phyloP scores from a whole-genome alignment of 2,888 invertebrate genomes.

The Graphium colonna region DNA sequence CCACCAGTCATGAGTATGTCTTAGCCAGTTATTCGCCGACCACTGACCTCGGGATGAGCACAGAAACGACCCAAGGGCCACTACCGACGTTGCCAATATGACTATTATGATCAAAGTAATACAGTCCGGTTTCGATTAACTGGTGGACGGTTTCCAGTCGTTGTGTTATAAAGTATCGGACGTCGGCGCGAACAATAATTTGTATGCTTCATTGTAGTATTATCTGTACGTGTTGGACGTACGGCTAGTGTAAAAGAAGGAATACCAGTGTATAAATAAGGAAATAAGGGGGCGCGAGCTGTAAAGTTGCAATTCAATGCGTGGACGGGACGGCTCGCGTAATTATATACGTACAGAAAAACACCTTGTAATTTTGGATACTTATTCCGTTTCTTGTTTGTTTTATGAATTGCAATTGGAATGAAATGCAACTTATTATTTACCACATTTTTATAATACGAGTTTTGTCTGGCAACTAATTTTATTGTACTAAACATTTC shows the following conservation, averaged over 20 bases:
- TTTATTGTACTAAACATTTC: no score
- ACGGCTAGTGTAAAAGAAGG: constrained; percentile 64
- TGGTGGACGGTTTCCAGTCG: constrained; percentile 37
- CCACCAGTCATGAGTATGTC: constrained; percentile 79
- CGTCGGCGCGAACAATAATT: constrained; percentile 74
- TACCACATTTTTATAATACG: no score
- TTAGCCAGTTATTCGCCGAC: constrained; percentile 76
- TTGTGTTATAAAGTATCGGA: constrained; percentile 50
- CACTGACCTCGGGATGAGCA: constrained; percentile 62
- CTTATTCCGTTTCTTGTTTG: neutral
- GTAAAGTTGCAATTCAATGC: constrained; percentile 42
- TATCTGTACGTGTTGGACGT: constrained; percentile 72
- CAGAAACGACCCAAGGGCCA: constrained; percentile 44
- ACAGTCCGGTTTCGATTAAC: constrained; percentile 33
- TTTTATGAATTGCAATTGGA: neutral
- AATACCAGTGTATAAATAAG: constrained; percentile 57
- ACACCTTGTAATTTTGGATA: constrained; percentile 11
- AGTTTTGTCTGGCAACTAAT: no score
- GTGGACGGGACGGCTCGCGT: constrained; percentile 52
- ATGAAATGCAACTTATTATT: neutral
- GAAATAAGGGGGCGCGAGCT: constrained; percentile 63
- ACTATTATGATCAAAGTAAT: constrained; percentile 32
- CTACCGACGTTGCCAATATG: constrained; percentile 27
- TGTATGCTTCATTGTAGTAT: constrained; percentile 76
- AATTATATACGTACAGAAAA: constrained; percentile 24